These are phyloP conservation scores for Tinea trinotella DNA, from an alignment of 2,888 invertebrate genomes.

Conservation along the genomic window DNA sequence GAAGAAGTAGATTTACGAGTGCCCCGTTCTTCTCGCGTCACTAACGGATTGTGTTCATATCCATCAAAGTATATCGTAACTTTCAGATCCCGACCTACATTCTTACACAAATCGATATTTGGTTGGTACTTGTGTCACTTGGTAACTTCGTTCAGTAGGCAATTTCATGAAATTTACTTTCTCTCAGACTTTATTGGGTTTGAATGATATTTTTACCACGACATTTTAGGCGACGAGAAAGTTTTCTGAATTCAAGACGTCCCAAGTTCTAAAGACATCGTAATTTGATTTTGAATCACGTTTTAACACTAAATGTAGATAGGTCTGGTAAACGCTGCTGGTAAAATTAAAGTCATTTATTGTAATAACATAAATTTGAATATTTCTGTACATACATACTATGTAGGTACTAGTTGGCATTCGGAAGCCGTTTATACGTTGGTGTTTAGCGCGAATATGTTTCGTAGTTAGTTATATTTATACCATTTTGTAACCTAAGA, in stretches of 20 bases:
- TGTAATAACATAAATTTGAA: too few species aligned
- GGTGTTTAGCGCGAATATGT: too few species aligned
- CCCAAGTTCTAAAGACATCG: too few species aligned
- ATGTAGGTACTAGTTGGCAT: too few species aligned
- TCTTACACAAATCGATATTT: conserved; percentile 5
- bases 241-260: not conserved
- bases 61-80: conserved; percentile 13
- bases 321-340: too few species aligned
- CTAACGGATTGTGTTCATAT: conserved; percentile 5
- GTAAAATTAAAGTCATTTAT: too few species aligned
- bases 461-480: too few species aligned
- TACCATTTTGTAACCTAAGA: too few species aligned
- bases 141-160: not conserved
- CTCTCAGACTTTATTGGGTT: not conserved
- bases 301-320: too few species aligned
- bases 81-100: conserved; percentile 16
- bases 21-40: not conserved
- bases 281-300: too few species aligned
- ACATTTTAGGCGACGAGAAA: not conserved
- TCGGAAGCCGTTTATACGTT: too few species aligned
- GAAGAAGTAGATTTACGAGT: not conserved
- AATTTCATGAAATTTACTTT: conserved; percentile 4
- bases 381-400: too few species aligned
- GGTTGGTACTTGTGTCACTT: conserved; percentile 4
- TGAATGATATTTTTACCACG: not conserved